These are phyloP conservation scores for Babyrousa celebensis DNA, from an alignment of 2,797 vertebrate species.

Conservation along the genomic window DNA sequence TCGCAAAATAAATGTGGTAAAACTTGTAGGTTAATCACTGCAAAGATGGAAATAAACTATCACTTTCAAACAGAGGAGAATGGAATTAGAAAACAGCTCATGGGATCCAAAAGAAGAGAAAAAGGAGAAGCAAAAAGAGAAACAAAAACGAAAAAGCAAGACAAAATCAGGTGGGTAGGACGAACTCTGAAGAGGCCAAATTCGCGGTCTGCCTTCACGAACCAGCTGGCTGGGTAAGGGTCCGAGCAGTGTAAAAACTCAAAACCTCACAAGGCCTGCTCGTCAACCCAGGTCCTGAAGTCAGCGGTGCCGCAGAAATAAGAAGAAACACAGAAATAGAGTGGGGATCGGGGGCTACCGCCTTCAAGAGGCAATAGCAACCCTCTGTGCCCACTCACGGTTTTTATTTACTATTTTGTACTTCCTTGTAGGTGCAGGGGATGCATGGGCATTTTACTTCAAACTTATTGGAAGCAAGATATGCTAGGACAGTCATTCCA, in stretches of 20 bases:
- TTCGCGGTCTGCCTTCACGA: not conserved
- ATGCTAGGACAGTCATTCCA: too few relatives aligned
- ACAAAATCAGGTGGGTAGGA: not conserved
- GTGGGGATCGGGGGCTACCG: too few relatives aligned
- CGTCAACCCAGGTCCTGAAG: too few relatives aligned
- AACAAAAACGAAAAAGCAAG: not conserved
- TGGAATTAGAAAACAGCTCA: not conserved
- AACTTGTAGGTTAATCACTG: not conserved
- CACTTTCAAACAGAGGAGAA: not conserved
- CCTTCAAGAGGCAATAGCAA: too few relatives aligned
- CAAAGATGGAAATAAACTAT: not conserved
- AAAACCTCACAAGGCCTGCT: not conserved
- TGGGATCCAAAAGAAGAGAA: not conserved
- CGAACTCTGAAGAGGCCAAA: not conserved
- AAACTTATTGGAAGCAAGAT: too few relatives aligned
- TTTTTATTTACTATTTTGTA: too few relatives aligned
- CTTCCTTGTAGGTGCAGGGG: too few relatives aligned
- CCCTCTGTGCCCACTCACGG: too few relatives aligned
- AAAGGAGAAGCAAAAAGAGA: not conserved
- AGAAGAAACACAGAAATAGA: too few relatives aligned
- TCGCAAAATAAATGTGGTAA: not conserved
- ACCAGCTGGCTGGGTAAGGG: too few relatives aligned
- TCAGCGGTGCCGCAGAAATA: too few relatives aligned
- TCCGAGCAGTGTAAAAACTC: not conserved
- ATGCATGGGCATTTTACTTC: too few relatives aligned